Percentiles rank a stretch among this genome's conserved stretches.
phyloP scores from a whole-genome alignment of 2,113 vertebrate species.

The Psilopsiagon aurifrons region DNA sequence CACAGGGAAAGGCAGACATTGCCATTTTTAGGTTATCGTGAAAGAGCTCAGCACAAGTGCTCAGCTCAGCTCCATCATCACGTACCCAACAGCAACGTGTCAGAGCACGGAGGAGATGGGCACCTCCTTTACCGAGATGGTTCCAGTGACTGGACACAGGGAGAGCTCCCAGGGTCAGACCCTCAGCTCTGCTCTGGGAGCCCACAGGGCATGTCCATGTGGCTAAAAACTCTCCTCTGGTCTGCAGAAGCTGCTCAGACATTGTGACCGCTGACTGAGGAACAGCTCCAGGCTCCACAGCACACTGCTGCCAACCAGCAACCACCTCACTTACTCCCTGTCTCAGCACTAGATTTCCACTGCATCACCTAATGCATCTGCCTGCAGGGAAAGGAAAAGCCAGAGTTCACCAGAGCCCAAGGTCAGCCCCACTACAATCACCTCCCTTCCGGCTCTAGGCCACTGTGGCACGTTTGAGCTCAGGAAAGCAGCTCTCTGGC shows the following conservation, averaged over 20 bases:
- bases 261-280: constrained; percentile 1
- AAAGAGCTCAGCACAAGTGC: not conserved
- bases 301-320: constrained; percentile 1
- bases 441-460: not conserved
- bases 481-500: not conserved
- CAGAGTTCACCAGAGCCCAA: constrained; percentile 13
- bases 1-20: not conserved
- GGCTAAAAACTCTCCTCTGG: not conserved
- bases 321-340: constrained; percentile 59
- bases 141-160: not conserved
- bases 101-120: not conserved
- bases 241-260: constrained; percentile 49
- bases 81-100: not conserved
- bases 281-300: not conserved
- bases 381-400: constrained; percentile 55
- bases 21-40: constrained; percentile 13
- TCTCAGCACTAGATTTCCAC: constrained; percentile 62
- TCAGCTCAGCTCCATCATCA: not conserved
- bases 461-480: accelerated
- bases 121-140: not conserved
- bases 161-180: not conserved
- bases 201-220: not conserved
- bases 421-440: not conserved
- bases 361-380: constrained; percentile 2
- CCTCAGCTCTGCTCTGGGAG: not conserved